Evolutionary conservation across 2,113 vertebrate genomes (phyloP).

Genomic region (Notarius quadriscutis): DNA sequence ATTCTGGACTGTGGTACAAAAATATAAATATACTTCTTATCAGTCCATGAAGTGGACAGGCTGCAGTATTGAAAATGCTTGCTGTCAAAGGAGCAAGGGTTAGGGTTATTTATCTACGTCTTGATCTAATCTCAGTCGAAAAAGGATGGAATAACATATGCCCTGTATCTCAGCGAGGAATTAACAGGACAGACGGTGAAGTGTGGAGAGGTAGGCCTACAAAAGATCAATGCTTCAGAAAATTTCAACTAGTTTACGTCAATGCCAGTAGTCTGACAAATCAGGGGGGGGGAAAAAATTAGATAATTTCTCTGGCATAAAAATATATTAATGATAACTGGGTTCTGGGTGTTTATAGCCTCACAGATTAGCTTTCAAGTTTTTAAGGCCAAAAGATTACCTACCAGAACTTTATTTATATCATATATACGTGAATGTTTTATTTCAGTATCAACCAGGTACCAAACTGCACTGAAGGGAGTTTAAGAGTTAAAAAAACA

Average conservation of each 20-base stretch:
- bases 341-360: neutral
- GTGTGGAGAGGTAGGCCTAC: slow-evolving; percentile 11
- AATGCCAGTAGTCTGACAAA: neutral
- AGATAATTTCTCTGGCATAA: neutral
- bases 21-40: slow-evolving; percentile 42
- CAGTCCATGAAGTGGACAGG: slow-evolving; percentile 42
- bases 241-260: neutral
- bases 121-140: slow-evolving; percentile 21
- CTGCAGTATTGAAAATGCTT: slow-evolving; percentile 32
- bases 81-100: slow-evolving; percentile 19
- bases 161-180: neutral
- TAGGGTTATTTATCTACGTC: slow-evolving; percentile 16
- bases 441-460: neutral
- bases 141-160: slow-evolving; percentile 29
- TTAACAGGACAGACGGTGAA: slow-evolving; percentile 26
- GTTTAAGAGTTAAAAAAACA: neutral
- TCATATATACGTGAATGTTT: neutral
- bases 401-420: neutral
- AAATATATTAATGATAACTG: neutral
- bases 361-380: slow-evolving; percentile 1
- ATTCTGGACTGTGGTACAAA: slow-evolving; percentile 42
- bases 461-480: neutral
- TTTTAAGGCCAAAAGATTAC: slow-evolving; percentile 36
- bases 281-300: neutral
- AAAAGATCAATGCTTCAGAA: slow-evolving; percentile 19